phyloP scores from a whole-genome alignment of 2,113 vertebrate species.

The Merops nubicus region DNA sequence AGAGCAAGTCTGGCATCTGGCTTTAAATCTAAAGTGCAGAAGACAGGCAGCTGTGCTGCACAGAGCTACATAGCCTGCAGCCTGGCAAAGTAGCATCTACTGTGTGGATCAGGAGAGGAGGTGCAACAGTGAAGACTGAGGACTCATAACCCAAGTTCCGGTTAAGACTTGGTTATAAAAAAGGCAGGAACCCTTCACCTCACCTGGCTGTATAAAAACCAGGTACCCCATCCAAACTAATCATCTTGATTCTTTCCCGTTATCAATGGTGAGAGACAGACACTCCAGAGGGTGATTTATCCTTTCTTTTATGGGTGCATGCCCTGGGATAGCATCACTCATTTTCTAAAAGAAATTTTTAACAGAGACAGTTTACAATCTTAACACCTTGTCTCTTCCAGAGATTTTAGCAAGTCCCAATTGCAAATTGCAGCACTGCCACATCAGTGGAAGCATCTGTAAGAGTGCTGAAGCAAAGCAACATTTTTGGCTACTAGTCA shows the following conservation, averaged over 20 bases:
- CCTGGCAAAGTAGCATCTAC: not conserved
- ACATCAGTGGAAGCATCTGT: not conserved
- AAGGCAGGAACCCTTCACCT: not conserved
- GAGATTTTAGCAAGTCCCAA: not conserved
- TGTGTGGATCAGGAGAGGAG: not conserved
- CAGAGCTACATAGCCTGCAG: accelerated
- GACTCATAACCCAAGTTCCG: not conserved
- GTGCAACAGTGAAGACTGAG: not conserved
- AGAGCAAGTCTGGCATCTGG: not conserved
- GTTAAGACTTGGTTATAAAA: not conserved
- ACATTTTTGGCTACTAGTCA: not conserved
- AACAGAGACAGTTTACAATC: not conserved
- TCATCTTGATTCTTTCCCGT: not conserved
- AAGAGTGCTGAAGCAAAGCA: not conserved
- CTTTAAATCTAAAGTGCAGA: not conserved
- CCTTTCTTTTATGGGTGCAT: not conserved
- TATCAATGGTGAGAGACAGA: not conserved
- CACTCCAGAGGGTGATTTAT: not conserved
- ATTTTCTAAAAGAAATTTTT: not conserved
- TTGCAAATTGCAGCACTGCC: not conserved
- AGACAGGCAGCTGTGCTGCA: not conserved
- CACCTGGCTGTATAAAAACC: not conserved
- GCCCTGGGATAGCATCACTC: not conserved
- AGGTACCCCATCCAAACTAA: not conserved
- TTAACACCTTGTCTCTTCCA: not conserved